These are phyloP conservation scores for Podarcis siculus DNA, from an alignment of 2,797 vertebrate genomes.

Conservation along the genomic window DNA sequence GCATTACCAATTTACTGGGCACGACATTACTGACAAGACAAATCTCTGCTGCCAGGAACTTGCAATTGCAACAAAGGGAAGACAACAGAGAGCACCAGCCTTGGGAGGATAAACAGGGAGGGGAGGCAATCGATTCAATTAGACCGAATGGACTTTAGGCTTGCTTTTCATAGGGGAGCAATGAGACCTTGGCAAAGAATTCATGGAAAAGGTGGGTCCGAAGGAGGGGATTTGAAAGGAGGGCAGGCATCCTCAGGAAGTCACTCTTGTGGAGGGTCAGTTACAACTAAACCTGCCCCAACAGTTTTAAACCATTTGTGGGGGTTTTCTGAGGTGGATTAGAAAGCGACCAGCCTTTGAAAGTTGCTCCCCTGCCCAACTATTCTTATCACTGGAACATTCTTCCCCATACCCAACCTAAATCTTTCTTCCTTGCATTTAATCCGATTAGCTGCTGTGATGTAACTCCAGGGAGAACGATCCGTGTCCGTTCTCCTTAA, in stretches of 20 bases:
- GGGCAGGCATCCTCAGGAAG: not conserved
- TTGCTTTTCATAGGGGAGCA: not conserved
- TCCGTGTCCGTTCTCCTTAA: not conserved
- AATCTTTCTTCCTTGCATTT: not conserved
- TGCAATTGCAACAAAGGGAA: too few relatives aligned
- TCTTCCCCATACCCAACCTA: not conserved
- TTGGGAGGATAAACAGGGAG: too few relatives aligned
- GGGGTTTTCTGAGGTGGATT: too few relatives aligned
- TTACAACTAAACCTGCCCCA: not conserved
- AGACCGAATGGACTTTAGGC: not conserved
- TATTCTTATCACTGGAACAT: not conserved
- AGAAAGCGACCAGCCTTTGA: not conserved
- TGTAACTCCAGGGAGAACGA: not conserved
- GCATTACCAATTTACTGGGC: too few relatives aligned
- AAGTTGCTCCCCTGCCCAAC: not conserved
- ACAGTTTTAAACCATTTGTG: not conserved
- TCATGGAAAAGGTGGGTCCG: too few relatives aligned
- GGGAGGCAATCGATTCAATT: too few relatives aligned
- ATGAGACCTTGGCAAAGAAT: not conserved
- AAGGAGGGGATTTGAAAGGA: not conserved
- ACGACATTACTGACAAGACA: too few relatives aligned
- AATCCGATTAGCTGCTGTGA: slow-evolving; percentile 10
- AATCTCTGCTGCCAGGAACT: too few relatives aligned
- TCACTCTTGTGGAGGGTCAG: not conserved
- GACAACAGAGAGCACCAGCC: too few relatives aligned